These are phyloP conservation scores for Trachelus stipa DNA, from an alignment of 2,888 invertebrate species.

Conservation along the genomic window DNA sequence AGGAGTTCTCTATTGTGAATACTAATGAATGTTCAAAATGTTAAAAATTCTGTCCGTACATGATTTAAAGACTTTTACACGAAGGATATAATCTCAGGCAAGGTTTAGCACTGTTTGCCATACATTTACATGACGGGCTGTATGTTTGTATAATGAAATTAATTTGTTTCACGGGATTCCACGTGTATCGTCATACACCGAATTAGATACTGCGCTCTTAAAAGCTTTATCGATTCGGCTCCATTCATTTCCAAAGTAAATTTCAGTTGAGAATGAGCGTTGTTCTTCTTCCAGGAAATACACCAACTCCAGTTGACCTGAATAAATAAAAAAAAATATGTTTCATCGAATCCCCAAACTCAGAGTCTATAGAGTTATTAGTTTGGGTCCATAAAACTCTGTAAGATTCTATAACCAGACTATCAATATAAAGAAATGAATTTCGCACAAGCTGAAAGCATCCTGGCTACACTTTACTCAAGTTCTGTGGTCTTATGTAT, in stretches of 20 bases:
- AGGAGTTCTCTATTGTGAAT: background rate
- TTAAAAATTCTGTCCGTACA: background rate
- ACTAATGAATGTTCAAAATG: background rate
- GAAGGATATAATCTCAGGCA: background rate
- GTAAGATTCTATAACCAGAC: background rate
- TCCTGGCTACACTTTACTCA: conserved; percentile 47
- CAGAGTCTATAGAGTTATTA: background rate
- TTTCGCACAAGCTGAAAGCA: conserved; percentile 42
- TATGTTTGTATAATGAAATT: conserved; percentile 18
- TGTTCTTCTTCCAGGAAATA: background rate
- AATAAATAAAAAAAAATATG: background rate
- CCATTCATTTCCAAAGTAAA: background rate
- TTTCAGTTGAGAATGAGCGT: background rate
- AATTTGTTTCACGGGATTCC: conserved; percentile 16
- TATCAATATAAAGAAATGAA: conserved; percentile 37
- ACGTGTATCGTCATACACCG: conserved; percentile 9
- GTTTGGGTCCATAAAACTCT: background rate
- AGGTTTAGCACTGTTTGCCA: background rate
- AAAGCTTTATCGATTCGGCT: background rate
- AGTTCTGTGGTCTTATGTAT: conserved; percentile 43
- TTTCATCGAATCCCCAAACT: background rate
- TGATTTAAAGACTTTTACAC: background rate
- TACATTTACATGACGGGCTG: conserved; percentile 7
- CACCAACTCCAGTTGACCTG: background rate
- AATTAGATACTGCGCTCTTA: conserved; percentile 6